Evolutionary conservation across 1,140 invertebrate species (phyloP), one percentile per base, ranked within the genome.

Genomic region (Holcopasites calliopsidis): DNA sequence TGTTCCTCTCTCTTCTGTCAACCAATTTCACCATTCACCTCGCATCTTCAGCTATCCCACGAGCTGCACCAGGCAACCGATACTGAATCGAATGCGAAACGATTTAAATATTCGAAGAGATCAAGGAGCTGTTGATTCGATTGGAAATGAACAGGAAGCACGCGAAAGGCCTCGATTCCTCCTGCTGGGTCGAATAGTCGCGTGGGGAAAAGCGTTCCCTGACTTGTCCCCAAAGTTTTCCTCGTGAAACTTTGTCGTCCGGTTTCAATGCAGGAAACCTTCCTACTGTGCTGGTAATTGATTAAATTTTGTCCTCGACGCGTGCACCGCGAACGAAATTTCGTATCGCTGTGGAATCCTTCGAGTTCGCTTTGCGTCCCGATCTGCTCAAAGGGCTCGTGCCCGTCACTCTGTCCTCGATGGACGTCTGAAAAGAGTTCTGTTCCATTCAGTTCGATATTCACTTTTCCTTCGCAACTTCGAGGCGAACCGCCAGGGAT

Each of bases 1-100:
- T 18, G 38, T 40, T n/a, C 8, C 16, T 54, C 18, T 47, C 11
- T 47, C 44, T 11, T 18, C n/a, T 49, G 18, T 42, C 11, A 21
- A 38, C 49, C 40, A 42, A n/a, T 64, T 76, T 86, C 82, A 86
- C 81, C 80, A 80, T 38, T 52, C 71, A 49, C 13, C 61, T 73
- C 31, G 81, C 86, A 85, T 89, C 70, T 82, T n/a, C n/a, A n/a
- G n/a, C n/a, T n/a, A n/a, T n/a, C n/a, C n/a, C n/a, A n/a, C n/a
- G n/a, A n/a, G n/a, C n/a, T n/a, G n/a, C n/a, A n/a, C n/a, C n/a
- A n/a, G n/a, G n/a, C n/a, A n/a, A n/a, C n/a, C n/a, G n/a, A n/a
- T n/a, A n/a, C n/a, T n/a, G n/a, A n/a, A n/a, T n/a, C 28, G 35
- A 50, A 21, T 18, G 42, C 26, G 35, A 49, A 47, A 16, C 10